Conservation (phyloP, 2,797 vertebrate genomes). For the Poeciliopsis infans region DNA sequence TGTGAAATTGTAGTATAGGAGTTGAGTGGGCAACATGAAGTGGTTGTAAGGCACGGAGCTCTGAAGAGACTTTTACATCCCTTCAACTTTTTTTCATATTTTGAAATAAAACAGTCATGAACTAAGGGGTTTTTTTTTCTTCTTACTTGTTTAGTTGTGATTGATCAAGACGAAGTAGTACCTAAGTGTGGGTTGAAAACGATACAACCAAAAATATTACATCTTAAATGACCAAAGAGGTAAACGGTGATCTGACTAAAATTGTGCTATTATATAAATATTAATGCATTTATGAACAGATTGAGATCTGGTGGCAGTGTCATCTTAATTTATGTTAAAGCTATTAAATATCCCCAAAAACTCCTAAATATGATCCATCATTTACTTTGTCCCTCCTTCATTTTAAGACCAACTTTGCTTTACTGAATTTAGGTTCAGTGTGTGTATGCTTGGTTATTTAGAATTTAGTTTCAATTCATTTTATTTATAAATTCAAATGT, state of each 20-base stretch:
- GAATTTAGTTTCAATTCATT: not conserved
- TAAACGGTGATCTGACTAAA: not conserved
- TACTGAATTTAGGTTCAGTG: not conserved
- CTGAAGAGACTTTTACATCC: not conserved
- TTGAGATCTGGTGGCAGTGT: not conserved
- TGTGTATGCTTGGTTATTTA: not conserved
- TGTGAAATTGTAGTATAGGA: constrained; percentile 19
- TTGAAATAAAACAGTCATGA: not conserved
- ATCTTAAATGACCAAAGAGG: not conserved
- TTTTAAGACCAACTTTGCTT: not conserved
- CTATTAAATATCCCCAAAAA: not conserved
- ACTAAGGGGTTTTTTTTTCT: not conserved
- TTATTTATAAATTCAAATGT: not conserved
- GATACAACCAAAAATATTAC: not conserved
- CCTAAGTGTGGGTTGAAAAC: not conserved
- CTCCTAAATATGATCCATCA: not conserved
- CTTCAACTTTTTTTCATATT: not conserved
- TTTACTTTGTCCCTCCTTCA: not conserved
- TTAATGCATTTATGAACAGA: not conserved
- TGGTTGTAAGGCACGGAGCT: constrained; percentile 17
- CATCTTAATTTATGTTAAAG: not conserved
- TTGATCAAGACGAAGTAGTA: not conserved
- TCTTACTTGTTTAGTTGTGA: not conserved
- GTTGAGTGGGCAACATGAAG: constrained; percentile 50
- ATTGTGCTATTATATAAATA: too few species aligned